phyloP scores from a whole-genome alignment of 1,140 invertebrate species.

The Anoplolepis gracilipes region DNA sequence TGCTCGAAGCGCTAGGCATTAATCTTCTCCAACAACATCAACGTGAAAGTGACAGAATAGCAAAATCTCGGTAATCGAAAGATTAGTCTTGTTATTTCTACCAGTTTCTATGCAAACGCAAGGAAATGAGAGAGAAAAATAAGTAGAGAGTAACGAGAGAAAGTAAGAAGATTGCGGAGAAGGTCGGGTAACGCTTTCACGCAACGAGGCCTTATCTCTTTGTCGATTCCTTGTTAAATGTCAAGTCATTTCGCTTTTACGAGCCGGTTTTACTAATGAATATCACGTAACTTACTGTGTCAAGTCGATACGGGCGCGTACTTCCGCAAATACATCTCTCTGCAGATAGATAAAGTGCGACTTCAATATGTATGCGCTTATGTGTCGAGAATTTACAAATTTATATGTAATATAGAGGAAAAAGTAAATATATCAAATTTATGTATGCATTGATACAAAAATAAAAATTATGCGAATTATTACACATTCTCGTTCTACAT shows the following conservation, averaged over 20 bases:
- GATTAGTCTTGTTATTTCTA: slow-evolving; percentile 62
- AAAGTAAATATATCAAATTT: not conserved
- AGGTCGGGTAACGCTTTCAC: slow-evolving; percentile 59
- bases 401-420: not conserved
- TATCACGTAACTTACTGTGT: slow-evolving; percentile 60
- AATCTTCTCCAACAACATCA: slow-evolving; percentile 12
- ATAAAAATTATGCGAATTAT: not conserved
- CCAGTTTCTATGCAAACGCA: slow-evolving; percentile 47
- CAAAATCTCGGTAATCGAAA: not conserved
- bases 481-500: not conserved
- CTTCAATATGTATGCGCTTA: not conserved
- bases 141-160: not conserved
- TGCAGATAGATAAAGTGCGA: not conserved
- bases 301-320: slow-evolving; percentile 49
- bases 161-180: not conserved
- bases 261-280: slow-evolving; percentile 70
- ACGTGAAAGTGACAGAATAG: not conserved
- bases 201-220: slow-evolving; percentile 71
- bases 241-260: slow-evolving; percentile 74
- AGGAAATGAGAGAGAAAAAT: not conserved
- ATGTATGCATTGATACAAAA: not conserved
- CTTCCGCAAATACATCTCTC: slow-evolving; percentile 22
- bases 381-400: not conserved
- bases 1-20: not conserved
- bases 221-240: slow-evolving; percentile 75